Percentiles rank a stretch among this genome's conserved stretches.
These are phyloP conservation scores for Onchidella celtica DNA, from an alignment of 2,888 invertebrate species.

Conservation along the genomic window DNA sequence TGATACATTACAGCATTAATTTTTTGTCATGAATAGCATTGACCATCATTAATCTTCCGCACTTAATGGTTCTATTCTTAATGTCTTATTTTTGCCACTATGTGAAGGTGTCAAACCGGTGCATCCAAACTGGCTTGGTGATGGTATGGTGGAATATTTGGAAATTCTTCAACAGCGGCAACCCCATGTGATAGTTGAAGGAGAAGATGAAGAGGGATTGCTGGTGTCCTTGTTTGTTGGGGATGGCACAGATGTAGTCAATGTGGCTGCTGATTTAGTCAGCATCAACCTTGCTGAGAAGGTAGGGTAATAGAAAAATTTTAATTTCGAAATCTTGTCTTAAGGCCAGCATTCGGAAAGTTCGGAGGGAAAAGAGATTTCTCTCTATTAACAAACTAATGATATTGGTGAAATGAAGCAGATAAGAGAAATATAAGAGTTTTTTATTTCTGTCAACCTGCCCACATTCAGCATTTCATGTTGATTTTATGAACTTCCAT, in stretches of 20 bases:
- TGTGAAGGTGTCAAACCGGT: constrained; percentile 39
- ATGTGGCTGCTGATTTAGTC: constrained; percentile 34
- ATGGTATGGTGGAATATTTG: background rate
- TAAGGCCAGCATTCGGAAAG: background rate
- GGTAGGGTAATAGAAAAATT: too few species aligned
- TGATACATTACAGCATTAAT: too few species aligned
- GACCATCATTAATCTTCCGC: too few species aligned
- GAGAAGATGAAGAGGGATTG: constrained; percentile 8
- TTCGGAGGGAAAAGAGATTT: background rate
- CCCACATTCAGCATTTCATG: too few species aligned
- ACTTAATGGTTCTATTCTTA: too few species aligned
- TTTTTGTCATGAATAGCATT: too few species aligned
- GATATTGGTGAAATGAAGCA: too few species aligned
- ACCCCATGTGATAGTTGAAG: background rate
- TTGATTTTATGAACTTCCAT: too few species aligned
- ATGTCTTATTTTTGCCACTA: too few species aligned
- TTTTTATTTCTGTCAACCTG: too few species aligned
- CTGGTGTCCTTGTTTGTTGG: constrained; percentile 14
- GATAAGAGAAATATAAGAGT: too few species aligned
- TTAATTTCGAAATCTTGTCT: background rate
- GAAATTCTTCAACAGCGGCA: background rate
- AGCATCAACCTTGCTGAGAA: constrained; percentile 16
- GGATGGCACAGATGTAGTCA: constrained; percentile 11
- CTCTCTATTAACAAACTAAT: too few species aligned
- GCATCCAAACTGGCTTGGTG: constrained; percentile 6